A percentile compares a stretch with the other conserved stretches of the same genome.
phyloP scores from a whole-genome alignment of 2,797 vertebrate genomes.

The Propithecus perrieri region DNA sequence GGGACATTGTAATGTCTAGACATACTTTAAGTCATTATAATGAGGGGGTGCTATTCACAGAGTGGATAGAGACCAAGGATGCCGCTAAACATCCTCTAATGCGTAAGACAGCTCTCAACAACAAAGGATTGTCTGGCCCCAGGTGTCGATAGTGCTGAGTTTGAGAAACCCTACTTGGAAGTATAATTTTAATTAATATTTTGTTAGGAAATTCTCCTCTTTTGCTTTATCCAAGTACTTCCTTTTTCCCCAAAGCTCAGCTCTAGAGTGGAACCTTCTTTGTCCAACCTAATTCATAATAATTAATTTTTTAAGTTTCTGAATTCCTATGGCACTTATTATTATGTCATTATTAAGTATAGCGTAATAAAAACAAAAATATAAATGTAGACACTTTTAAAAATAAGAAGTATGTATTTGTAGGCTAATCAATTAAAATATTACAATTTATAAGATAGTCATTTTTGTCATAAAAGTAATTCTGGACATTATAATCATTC shows the following conservation, averaged over 20 bases:
- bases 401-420: not conserved
- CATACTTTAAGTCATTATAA: not conserved
- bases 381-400: not conserved
- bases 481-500: not conserved
- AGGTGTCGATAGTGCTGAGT: not conserved
- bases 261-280: not conserved
- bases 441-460: not conserved
- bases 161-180: not conserved
- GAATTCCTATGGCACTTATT: not conserved
- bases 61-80: not conserved
- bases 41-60: not conserved
- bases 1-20: not conserved
- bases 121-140: not conserved
- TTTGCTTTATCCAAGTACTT: not conserved
- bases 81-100: not conserved
- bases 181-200: not conserved
- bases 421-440: not conserved
- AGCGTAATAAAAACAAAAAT: not conserved
- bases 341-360: not conserved
- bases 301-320: not conserved
- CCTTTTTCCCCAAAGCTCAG: not conserved
- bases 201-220: not conserved
- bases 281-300: not conserved
- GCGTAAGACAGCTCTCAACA: not conserved
- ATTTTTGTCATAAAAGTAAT: slow-evolving; percentile 12